phyloP scores from a whole-genome alignment of 2,113 vertebrate genomes.

The Cairina moschata region DNA sequence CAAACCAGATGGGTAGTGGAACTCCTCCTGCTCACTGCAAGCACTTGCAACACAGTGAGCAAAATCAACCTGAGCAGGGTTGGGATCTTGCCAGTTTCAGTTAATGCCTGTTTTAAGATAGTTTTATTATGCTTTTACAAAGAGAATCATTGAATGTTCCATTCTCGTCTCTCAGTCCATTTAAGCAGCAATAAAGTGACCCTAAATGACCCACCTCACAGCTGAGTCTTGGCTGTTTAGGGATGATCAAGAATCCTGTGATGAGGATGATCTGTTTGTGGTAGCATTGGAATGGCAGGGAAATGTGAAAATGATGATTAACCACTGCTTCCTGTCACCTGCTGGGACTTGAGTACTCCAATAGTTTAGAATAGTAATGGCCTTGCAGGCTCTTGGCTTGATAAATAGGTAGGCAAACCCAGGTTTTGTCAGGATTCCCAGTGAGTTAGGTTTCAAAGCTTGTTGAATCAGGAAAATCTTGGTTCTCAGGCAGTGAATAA shows the following conservation, averaged over 20 bases:
- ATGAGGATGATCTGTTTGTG: not conserved
- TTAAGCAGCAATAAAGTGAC: not conserved
- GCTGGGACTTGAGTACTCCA: not conserved
- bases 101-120: not conserved
- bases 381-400: not conserved
- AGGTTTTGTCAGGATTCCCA: not conserved
- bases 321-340: not conserved
- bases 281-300: not conserved
- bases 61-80: not conserved
- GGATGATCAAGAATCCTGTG: not conserved
- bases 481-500: not conserved
- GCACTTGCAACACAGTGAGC: not conserved
- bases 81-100: not conserved
- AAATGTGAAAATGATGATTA: accelerated
- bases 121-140: accelerated
- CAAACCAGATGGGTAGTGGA: not conserved
- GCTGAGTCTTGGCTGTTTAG: not conserved
- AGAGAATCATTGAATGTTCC: not conserved
- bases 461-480: not conserved
- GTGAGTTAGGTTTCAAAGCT: not conserved
- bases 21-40: not conserved
- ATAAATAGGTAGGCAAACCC: not conserved
- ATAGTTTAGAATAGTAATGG: not conserved
- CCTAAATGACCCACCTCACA: not conserved
- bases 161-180: not conserved